phyloP scores from a whole-genome alignment of 1,140 invertebrate genomes.

The Campoletis sonorensis region DNA sequence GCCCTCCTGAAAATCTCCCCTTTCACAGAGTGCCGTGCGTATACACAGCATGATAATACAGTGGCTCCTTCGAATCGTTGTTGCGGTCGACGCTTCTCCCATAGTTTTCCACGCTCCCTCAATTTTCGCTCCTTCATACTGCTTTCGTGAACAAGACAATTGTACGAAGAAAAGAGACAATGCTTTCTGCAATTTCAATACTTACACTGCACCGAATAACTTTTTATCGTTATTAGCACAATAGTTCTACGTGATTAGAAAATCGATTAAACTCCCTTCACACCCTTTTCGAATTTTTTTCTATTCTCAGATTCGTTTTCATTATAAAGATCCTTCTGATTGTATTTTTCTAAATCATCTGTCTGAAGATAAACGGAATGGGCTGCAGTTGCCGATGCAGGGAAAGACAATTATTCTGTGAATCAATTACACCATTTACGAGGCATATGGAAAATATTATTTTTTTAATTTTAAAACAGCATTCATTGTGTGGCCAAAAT shows the following conservation, averaged over 20 bases:
- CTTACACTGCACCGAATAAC: background rate
- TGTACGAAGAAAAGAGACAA: background rate
- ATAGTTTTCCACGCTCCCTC: conserved; percentile 9
- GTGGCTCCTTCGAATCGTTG: conserved; percentile 24
- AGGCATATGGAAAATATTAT: too few species aligned
- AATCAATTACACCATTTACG: too few species aligned
- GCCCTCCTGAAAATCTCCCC: conserved; percentile 29
- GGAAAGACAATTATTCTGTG: too few species aligned
- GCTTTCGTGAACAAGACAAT: conserved; percentile 22
- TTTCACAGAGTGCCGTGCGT: conserved; percentile 9
- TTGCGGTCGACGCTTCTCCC: conserved; percentile 32
- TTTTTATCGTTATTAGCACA: background rate
- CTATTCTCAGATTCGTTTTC: background rate
- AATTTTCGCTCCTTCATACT: conserved; percentile 20
- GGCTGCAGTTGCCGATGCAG: too few species aligned
- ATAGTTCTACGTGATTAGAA: background rate
- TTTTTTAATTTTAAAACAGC: too few species aligned
- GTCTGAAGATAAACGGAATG: too few species aligned
- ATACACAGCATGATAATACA: conserved; percentile 37
- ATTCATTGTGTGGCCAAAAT: too few species aligned
- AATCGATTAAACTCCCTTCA: background rate
- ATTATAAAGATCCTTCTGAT: background rate
- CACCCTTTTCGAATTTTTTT: background rate
- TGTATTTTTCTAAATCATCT: background rate
- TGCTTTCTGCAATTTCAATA: background rate